Conservation (phyloP, 2,113 vertebrate genomes). For the Archilochus colubris region DNA sequence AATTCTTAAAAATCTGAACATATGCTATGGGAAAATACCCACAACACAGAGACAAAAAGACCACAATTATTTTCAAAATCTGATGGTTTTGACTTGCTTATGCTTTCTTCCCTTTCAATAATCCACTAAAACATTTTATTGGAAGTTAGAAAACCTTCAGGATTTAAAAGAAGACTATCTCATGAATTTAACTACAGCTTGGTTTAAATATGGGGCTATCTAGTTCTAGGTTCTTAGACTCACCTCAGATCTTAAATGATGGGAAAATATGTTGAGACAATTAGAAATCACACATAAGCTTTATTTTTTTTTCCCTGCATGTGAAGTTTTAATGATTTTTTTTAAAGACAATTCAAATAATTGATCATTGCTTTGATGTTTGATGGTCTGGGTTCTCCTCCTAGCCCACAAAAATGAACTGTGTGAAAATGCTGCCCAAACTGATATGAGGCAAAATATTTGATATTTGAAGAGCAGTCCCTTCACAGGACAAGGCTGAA, state of each 20-base stretch:
- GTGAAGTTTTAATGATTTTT: neutral
- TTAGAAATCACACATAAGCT: neutral
- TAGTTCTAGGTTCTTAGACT: neutral
- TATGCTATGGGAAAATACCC: constrained; percentile 16
- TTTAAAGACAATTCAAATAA: neutral
- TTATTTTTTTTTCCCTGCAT: neutral
- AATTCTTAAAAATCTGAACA: constrained; percentile 17
- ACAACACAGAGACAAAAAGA: neutral
- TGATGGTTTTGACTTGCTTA: neutral
- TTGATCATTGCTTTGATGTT: neutral
- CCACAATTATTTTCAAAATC: constrained; percentile 16
- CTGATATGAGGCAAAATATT: neutral
- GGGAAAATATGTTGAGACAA: neutral
- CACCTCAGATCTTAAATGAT: neutral
- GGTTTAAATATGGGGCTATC: neutral
- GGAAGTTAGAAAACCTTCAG: neutral
- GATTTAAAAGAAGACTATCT: neutral
- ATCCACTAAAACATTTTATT: neutral
- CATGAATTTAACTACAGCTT: neutral
- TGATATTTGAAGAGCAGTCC: neutral
- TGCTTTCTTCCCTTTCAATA: neutral
- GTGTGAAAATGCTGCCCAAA: neutral
- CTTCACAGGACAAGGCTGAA: neutral
- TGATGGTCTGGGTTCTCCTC: neutral
- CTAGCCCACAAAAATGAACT: neutral